These are phyloP conservation scores for Phoxinus phoxinus DNA, from an alignment of 2,113 vertebrate genomes.

Conservation along the genomic window DNA sequence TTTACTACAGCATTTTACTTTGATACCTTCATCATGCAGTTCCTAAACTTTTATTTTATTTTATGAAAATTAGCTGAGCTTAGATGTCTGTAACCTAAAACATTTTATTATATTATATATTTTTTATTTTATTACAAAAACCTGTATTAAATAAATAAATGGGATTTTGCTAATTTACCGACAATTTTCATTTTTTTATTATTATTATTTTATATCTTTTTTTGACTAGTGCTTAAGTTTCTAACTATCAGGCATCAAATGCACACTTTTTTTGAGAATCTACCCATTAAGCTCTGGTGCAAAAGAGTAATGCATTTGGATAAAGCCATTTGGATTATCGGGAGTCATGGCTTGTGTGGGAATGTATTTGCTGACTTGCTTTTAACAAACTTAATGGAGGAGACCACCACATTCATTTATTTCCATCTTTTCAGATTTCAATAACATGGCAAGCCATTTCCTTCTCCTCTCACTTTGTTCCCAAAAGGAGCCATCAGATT, in stretches of 20 bases:
- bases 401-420: constrained; percentile 24
- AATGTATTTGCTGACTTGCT: neutral
- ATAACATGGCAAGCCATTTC: neutral
- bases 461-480: neutral
- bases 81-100: neutral
- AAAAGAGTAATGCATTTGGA: neutral
- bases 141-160: neutral
- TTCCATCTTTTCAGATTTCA: constrained; percentile 22
- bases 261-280: neutral
- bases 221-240: neutral
- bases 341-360: neutral
- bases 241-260: neutral
- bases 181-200: neutral
- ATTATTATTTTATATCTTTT: neutral
- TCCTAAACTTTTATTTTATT: neutral
- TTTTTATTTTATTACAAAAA: neutral
- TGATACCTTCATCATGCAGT: neutral
- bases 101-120: neutral
- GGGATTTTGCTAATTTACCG: neutral
- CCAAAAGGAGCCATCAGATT: neutral
- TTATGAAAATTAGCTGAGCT: neutral
- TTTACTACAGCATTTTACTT: neutral
- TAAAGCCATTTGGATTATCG: neutral
- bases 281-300: neutral
- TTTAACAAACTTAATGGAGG: neutral